These are phyloP conservation scores for Todiramphus chloris DNA, from an alignment of 2,113 vertebrate species.

Conservation along the genomic window DNA sequence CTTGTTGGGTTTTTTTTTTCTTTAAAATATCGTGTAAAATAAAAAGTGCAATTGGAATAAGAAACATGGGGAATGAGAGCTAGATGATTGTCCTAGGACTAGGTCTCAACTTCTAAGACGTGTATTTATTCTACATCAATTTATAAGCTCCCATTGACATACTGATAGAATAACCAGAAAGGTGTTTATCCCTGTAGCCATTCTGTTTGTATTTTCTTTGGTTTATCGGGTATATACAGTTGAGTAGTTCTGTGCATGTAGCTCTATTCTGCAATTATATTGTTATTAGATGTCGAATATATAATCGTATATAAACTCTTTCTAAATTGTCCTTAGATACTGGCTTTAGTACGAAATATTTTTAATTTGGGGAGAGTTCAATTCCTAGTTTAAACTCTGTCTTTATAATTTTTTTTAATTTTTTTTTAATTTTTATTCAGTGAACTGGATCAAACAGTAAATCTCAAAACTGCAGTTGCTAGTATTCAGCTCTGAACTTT, in stretches of 20 bases:
- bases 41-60: not conserved
- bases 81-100: not conserved
- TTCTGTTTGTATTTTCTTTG: not conserved
- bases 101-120: not conserved
- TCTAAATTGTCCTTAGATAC: not conserved
- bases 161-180: not conserved
- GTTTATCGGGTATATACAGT: not conserved
- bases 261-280: not conserved
- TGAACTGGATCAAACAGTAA: not conserved
- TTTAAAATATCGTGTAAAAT: not conserved
- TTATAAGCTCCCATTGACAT: not conserved
- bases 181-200: not conserved
- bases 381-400: not conserved
- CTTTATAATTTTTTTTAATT: not conserved
- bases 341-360: not conserved
- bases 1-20: not conserved
- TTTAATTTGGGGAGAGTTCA: not conserved
- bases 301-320: not conserved
- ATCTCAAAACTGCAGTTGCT: not conserved
- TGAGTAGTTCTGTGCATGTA: not conserved
- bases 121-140: not conserved
- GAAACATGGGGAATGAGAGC: not conserved
- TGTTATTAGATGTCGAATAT: not conserved
- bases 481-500: not conserved
- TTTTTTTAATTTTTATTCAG: not conserved